A percentile compares a stretch with the other conserved stretches of the same genome.
phyloP scores from a whole-genome alignment of 2,797 vertebrate genomes.

The Anguilla megastoma region DNA sequence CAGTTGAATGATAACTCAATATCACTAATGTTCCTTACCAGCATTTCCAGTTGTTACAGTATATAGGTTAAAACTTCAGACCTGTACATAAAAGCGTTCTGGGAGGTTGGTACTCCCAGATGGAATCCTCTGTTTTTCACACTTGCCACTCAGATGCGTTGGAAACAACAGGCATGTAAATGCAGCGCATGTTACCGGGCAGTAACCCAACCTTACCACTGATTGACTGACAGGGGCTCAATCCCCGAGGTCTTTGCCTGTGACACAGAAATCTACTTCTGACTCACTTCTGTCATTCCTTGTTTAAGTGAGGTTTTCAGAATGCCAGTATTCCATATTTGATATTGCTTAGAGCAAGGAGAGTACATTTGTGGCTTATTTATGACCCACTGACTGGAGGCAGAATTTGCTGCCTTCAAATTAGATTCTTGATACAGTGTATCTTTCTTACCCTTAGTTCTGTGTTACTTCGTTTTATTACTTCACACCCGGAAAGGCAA shows the following conservation, averaged over 20 bases:
- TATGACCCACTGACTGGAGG: slow-evolving; percentile 66
- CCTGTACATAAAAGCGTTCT: slow-evolving; percentile 29
- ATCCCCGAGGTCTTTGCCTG: slow-evolving; percentile 41
- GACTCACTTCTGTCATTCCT: slow-evolving; percentile 79
- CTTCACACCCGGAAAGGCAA: neutral
- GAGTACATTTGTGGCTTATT: slow-evolving; percentile 71
- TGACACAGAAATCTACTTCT: slow-evolving; percentile 58
- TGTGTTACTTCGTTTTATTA: neutral
- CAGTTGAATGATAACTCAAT: slow-evolving; percentile 39
- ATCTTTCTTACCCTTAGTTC: neutral
- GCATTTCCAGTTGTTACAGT: neutral
- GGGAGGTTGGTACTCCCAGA: slow-evolving; percentile 33
- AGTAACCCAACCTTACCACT: slow-evolving; percentile 69
- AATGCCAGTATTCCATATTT: slow-evolving; percentile 59
- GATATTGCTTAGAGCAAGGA: slow-evolving; percentile 64
- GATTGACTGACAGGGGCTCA: slow-evolving; percentile 57
- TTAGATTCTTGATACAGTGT: neutral
- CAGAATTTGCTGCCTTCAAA: neutral
- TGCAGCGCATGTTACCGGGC: slow-evolving; percentile 85
- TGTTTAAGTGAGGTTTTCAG: slow-evolving; percentile 42
- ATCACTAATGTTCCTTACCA: slow-evolving; percentile 31
- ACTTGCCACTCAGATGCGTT: slow-evolving; percentile 70
- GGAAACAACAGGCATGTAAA: slow-evolving; percentile 85
- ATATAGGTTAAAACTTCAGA: neutral
- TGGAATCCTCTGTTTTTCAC: slow-evolving; percentile 76